Evolutionary conservation across 2,797 vertebrate species (phyloP).

Genomic region (Rhinogobio ventralis): DNA sequence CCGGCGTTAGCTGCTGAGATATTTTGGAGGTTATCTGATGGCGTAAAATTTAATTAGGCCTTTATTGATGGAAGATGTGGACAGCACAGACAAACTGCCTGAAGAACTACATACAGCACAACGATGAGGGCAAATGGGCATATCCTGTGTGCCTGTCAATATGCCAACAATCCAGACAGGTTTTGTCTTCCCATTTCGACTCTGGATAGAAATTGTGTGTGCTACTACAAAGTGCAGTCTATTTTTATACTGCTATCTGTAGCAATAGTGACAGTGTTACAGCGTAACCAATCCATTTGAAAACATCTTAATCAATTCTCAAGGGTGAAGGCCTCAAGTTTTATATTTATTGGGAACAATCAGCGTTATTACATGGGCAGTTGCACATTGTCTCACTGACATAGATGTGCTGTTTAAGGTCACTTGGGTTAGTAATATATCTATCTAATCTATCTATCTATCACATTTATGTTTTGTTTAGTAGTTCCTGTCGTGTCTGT

Average conservation of each 20-base stretch:
- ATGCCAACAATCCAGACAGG: not conserved
- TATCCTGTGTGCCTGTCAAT: slow-evolving; percentile 39
- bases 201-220: not conserved
- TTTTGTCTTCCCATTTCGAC: not conserved
- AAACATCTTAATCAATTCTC: not conserved
- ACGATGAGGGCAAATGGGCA: slow-evolving; percentile 31
- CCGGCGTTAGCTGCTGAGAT: not conserved
- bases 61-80: slow-evolving; percentile 52
- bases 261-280: not conserved
- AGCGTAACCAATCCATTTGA: slow-evolving; percentile 2
- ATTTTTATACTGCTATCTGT: not conserved
- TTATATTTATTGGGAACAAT: slow-evolving; percentile 12
- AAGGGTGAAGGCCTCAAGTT: slow-evolving; percentile 8
- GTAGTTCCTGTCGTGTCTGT: not conserved
- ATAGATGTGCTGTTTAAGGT: slow-evolving; percentile 4
- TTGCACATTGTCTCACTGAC: not conserved
- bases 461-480: not conserved
- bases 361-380: not conserved
- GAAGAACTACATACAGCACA: slow-evolving; percentile 19
- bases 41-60: slow-evolving; percentile 55
- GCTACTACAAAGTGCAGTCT: not conserved
- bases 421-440: not conserved
- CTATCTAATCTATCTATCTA: too few species aligned
- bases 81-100: slow-evolving; percentile 10
- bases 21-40: slow-evolving; percentile 43